Base-by-base conservation (phyloP, 2,888 invertebrate species). In the Agrotis exclamationis region DNA sequence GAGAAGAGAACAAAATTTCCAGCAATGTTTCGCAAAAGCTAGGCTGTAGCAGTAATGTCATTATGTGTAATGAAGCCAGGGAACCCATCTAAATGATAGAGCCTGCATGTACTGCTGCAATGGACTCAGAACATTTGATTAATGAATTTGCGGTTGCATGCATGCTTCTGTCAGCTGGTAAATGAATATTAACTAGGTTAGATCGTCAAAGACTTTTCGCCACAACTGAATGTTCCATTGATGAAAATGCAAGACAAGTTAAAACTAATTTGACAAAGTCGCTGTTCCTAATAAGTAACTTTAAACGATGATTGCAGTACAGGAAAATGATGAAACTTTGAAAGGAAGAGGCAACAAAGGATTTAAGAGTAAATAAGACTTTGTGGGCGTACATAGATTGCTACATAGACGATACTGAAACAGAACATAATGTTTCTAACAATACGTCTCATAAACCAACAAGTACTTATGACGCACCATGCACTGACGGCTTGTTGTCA, bases 11-110 rank as follows among this genome's bases (percentile, higher is more conserved):
- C 76, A 73, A 82, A 76, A 58, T 72, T 82, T 73, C 83, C 76
- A 82, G 63, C 48, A 63, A 73, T 33, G 50, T 84, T 84, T 85
- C 83, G 85, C 70, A 85, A 84, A 85, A 65, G 24, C 45, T n/a
- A 28, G 50, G n/a, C 60, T 60, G 50, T 64, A 68, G 73, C 63
- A 65, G 67, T 70, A 79, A 74, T 76, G 69, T 28, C 68, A 80
- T 82, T 83, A 76, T 47, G 59, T 82, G 63, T 77, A 77, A 85
- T 83, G 75, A 78, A 70, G 50, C 16, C 44, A 60, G 33, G 48
- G 47, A 66, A 28, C 79, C 58, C 79, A 74, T 82, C 69, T 67
- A 57, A 66, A 73, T 82, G 63, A 64, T 69, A 54, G 33, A 60
- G 65, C 58, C 68, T 45, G 60, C 44, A 53, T 16, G 33, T 58